These are phyloP conservation scores for Sarotherodon lohbergeri DNA, from an alignment of 2,113 vertebrate genomes.

Conservation along the genomic window DNA sequence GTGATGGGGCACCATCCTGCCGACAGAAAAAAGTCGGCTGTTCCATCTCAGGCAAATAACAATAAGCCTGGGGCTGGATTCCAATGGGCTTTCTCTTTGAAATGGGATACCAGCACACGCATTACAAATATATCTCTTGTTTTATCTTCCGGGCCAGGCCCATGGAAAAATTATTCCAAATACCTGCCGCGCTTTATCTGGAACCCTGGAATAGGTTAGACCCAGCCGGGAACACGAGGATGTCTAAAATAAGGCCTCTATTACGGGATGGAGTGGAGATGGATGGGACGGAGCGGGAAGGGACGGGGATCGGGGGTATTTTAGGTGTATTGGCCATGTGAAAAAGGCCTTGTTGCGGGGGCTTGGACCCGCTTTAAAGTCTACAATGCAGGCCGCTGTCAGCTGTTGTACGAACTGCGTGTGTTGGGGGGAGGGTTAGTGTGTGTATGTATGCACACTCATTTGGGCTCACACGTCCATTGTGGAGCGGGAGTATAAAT, in stretches of 20 bases:
- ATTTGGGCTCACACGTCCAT: constrained; percentile 45
- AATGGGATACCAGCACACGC: constrained; percentile 69
- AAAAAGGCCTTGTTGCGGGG: constrained; percentile 67
- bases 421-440: constrained; percentile 45
- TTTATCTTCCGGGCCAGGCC: constrained; percentile 71
- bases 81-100: constrained; percentile 71
- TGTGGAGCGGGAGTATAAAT: constrained; percentile 58
- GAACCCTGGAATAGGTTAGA: constrained; percentile 73
- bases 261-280: constrained; percentile 70
- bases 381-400: constrained; percentile 56
- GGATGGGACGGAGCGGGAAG: constrained; percentile 64
- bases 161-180: constrained; percentile 78
- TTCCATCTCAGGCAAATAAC: constrained; percentile 73
- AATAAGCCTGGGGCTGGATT: constrained; percentile 69
- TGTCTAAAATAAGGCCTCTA: constrained; percentile 74
- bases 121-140: constrained; percentile 75
- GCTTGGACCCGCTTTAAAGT: constrained; percentile 62
- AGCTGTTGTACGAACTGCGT: constrained; percentile 62
- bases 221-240: constrained; percentile 70
- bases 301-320: constrained; percentile 61
- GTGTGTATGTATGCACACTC: constrained; percentile 27
- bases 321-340: constrained; percentile 61
- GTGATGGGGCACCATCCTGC: constrained; percentile 57
- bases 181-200: constrained; percentile 75
- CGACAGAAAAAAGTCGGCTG: constrained; percentile 63